Base-by-base conservation (phyloP, 2,113 vertebrate species). In the Redunca redunca region DNA sequence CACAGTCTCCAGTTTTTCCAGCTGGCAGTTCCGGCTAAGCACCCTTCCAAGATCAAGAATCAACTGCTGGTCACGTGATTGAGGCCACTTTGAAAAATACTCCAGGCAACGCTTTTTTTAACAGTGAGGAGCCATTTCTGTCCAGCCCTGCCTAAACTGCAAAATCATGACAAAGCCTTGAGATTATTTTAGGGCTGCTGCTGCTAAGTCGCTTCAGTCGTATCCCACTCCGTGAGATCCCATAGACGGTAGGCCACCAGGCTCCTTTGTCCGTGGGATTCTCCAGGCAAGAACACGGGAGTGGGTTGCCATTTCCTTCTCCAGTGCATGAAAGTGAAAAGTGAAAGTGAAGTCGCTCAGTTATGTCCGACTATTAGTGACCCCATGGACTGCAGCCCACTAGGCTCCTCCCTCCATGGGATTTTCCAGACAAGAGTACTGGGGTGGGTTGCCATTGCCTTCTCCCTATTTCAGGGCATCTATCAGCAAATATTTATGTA, bases 291-390 rank as follows among this genome's bases (percentile, higher is more conserved):
- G 62, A 67, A 19, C 33, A 67, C 62, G 17, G 30, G 30, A 64
- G 15, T 64, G 62, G 62, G 30, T 33, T 64, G 15, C 30, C 30
- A 64, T 33, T 33, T 64, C 62, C 30, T 64, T 64, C 7, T 33
- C 7, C 30, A 64, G 17, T 33, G 60, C 60, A 33, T 33, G 28
- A 64, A 64, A 64, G 62, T 64, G 60, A 64, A 64, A 64, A 64
- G 3, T 8, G 15, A 64, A 16, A 64, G 15, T 33, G 7, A 64
- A 64, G 15, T 64, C 6, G 13, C 28, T 30, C 13, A 62, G 60
- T 62, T 0, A 0, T 64, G 60, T 17, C 60, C 0, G 3, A 33
- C 15, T 64, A 1, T 33, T 64, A 4, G 15, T 0, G 0, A 64
- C 15, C 0, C 62, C 0, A 17, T 33, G 30, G 30, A 17, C 30